Base-by-base conservation (phyloP, 2,113 vertebrate species). In the Periophthalmus modestus region DNA sequence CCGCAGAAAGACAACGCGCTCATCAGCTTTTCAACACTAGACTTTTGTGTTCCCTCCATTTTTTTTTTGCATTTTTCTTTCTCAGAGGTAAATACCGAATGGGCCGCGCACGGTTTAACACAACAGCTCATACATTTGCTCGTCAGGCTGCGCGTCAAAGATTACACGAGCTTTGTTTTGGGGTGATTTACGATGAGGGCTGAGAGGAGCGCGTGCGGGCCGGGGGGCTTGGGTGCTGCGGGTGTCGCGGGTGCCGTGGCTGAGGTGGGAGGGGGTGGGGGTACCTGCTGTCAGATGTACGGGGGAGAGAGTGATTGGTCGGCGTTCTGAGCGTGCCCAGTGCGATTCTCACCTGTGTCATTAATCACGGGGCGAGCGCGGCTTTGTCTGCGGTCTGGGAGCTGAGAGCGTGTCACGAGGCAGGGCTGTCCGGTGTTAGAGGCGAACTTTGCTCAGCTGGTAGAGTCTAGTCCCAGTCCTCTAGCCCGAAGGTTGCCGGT, bases 141-240 rank as follows among this genome's bases (percentile, higher is more conserved):
- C 91, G 92, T 90, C 87, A 84, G 86, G 79, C 77, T 85, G 77
- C 91, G 74, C 77, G 85, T 92, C 84, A 76, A 74, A 89, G 94
- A 94, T 96, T 94, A 93, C 89, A 93, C 93, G 91, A 88, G 93
- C 94, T 91, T 79, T 92, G 92, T 94, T 84, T 93, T 15, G 75
- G 79, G 88, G 92, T 96, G 95, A 96, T 95, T 95, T 95, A 95
- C 94, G 93, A 55, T 88, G 84, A 33, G 76, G 69, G 71, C 88
- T 85, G 91, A 73, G 78, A 75, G 72, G 82, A 88, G 85, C 55
- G 12, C 18, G 1, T n/a, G 50, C 50, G 50, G 19, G 50, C 50
- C 18, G 0, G 55, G 11, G 21, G 5, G 21, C 55, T 90, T 86
- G 90, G 89, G 91, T 90, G 89, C 78, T 67, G 3, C 28, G 28